These are phyloP conservation scores for Polyploca ridens DNA, from an alignment of 2,888 invertebrate genomes.

Conservation along the genomic window DNA sequence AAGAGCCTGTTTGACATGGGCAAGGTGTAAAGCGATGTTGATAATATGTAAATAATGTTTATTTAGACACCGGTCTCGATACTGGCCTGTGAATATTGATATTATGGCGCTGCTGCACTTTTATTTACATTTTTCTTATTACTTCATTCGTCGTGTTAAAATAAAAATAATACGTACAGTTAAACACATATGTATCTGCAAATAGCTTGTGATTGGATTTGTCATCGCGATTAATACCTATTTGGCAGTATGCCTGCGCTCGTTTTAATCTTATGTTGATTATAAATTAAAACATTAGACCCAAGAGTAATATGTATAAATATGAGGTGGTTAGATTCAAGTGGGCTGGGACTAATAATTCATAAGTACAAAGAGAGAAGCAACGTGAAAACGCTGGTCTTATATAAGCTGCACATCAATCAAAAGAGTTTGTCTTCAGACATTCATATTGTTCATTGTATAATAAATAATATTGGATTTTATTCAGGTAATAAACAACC, in stretches of 20 bases:
- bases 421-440: constrained; percentile 7
- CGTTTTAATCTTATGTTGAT: not conserved
- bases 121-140: too few relatives aligned
- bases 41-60: constrained; percentile 5
- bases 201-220: not conserved
- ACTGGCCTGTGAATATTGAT: not conserved
- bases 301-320: not conserved
- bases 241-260: not conserved
- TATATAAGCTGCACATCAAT: not conserved
- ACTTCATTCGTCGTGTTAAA: too few relatives aligned
- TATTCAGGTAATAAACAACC: constrained; percentile 42
- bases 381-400: not conserved
- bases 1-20: constrained; percentile 6
- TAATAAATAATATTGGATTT: constrained; percentile 31
- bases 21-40: constrained; percentile 3
- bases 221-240: not conserved
- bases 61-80: not conserved
- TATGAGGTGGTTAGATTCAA: not conserved
- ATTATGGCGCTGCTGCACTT: not conserved
- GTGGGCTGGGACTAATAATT: not conserved
- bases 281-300: not conserved
- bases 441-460: constrained; percentile 27
- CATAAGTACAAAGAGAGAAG: not conserved
- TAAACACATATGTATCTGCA: too few relatives aligned
- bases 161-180: too few relatives aligned